phyloP scores from a whole-genome alignment of 2,113 vertebrate genomes.

The Isurus oxyrinchus region DNA sequence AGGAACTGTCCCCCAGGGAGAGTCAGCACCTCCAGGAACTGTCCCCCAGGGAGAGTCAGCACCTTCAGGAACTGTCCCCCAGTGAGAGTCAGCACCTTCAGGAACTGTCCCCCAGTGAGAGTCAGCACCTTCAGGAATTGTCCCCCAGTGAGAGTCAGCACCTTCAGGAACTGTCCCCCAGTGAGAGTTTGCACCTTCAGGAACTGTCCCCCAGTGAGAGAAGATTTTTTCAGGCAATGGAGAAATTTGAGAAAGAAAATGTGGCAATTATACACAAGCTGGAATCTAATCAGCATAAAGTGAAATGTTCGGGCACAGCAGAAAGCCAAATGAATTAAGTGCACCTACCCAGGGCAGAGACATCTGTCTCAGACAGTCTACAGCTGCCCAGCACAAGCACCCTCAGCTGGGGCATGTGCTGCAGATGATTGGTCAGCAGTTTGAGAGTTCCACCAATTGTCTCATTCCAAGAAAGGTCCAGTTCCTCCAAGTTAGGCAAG shows the following conservation, averaged over 20 bases:
- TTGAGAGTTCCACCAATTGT: constrained; percentile 64
- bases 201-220: too few relatives aligned
- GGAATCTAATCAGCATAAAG: neutral
- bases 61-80: too few relatives aligned
- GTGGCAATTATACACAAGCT: neutral
- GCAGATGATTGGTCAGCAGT: constrained; percentile 61
- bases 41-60: too few relatives aligned
- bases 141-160: neutral
- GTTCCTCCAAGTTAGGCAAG: constrained; percentile 68
- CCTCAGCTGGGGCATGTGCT: constrained; percentile 58
- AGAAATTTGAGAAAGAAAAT: neutral
- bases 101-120: too few relatives aligned
- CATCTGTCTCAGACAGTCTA: constrained; percentile 63
- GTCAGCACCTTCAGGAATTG: neutral
- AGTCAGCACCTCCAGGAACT: too few relatives aligned
- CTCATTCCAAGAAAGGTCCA: constrained; percentile 81
- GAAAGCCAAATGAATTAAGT: too few relatives aligned
- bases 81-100: too few relatives aligned
- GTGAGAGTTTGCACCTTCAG: too few relatives aligned
- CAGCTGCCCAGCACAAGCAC: constrained; percentile 68
- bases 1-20: too few relatives aligned
- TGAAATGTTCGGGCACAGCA: too few relatives aligned
- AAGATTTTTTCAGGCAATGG: neutral
- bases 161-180: too few relatives aligned
- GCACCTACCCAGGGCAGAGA: constrained; percentile 63